Conservation (phyloP, 1,140 invertebrate species). For the Lethrus apterus region DNA sequence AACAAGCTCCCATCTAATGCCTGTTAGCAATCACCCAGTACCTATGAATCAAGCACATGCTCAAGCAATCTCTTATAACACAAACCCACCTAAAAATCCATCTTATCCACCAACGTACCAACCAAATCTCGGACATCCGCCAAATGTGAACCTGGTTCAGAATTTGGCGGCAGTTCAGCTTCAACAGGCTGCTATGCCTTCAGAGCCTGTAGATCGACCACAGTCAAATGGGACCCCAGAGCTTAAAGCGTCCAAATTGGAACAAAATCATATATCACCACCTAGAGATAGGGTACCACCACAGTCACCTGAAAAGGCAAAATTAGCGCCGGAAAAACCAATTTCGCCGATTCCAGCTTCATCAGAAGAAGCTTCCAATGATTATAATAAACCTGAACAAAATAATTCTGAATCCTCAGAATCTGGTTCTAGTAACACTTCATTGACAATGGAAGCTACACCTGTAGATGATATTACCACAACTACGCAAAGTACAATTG, state of each 20-base stretch:
- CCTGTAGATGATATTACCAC: no score
- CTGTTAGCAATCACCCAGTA: conserved; percentile 27
- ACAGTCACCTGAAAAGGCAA: conserved; percentile 12
- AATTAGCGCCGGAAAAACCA: conserved; percentile 6
- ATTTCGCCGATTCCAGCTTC: not conserved
- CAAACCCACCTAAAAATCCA: conserved; percentile 19
- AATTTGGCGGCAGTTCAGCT: not conserved
- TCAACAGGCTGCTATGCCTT: conserved; percentile 4
- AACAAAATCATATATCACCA: conserved; percentile 19
- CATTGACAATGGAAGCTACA: no score
- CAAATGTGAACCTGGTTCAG: conserved; percentile 18
- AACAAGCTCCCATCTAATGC: conserved; percentile 17
- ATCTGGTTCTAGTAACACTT: no score
- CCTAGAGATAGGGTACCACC: conserved; percentile 8
- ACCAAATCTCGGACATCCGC: conserved; percentile 21
- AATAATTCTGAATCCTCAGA: conserved; percentile 1
- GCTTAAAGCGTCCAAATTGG: conserved; percentile 16
- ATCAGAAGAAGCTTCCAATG: conserved; percentile 10
- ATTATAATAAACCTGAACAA: conserved; percentile 6
- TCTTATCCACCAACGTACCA: conserved; percentile 25
- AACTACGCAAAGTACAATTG: not conserved
- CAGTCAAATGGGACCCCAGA: conserved; percentile 29
- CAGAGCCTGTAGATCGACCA: conserved; percentile 20
- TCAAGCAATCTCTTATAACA: conserved; percentile 14
- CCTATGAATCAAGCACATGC: conserved; percentile 21